phyloP scores from a whole-genome alignment of 2,113 vertebrate genomes.

The Oxygymnocypris stewartii region DNA sequence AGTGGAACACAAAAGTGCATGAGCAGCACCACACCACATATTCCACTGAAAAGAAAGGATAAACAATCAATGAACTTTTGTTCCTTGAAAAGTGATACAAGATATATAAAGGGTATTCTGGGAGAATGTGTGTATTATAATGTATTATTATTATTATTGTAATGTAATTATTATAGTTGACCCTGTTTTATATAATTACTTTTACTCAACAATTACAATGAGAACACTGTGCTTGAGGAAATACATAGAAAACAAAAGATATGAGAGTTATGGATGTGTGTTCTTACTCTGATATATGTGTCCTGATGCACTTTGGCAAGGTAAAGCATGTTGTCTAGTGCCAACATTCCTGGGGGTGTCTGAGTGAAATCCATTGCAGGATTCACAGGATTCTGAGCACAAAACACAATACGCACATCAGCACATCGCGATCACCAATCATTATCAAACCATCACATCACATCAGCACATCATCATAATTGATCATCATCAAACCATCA shows the following conservation, averaged over 20 bases:
- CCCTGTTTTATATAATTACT: neutral
- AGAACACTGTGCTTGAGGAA: neutral
- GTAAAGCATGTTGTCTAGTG: conserved; percentile 98
- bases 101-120: too few species aligned
- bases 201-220: neutral
- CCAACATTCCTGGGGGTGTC: conserved; percentile 95
- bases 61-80: too few species aligned
- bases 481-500: neutral
- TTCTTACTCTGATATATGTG: conserved; percentile 90
- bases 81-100: too few species aligned
- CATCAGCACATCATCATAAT: neutral
- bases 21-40: too few species aligned
- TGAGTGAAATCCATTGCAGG: conserved; percentile 96
- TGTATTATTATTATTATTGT: neutral
- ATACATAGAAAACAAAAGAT: neutral
- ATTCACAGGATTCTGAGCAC: conserved; percentile 90
- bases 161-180: neutral
- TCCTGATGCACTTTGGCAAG: conserved; percentile 95
- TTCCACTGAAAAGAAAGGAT: too few species aligned
- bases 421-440: neutral
- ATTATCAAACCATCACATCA: neutral
- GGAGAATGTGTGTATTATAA: too few species aligned
- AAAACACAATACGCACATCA: neutral
- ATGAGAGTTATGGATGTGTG: neutral
- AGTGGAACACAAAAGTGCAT: neutral